phyloP scores from a whole-genome alignment of 2,113 vertebrate genomes.

The Gymnobelideus leadbeateri region DNA sequence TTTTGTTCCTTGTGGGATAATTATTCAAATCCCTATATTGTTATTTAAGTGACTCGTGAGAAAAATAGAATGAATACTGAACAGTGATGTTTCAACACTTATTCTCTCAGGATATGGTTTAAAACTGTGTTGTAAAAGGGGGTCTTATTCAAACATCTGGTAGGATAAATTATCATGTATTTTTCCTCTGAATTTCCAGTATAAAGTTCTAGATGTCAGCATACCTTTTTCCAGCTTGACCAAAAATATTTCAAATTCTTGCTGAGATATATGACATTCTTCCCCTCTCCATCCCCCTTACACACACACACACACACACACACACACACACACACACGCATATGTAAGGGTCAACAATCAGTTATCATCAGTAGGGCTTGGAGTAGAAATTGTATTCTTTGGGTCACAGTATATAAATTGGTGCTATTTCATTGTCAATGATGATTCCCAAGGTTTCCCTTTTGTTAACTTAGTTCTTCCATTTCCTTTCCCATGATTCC shows the following conservation, averaged over 20 bases:
- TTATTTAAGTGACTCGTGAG: constrained; percentile 12
- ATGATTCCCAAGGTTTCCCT: background rate
- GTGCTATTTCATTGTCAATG: background rate
- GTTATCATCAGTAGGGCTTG: background rate
- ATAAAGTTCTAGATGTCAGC: constrained; percentile 36
- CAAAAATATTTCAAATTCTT: constrained; percentile 39
- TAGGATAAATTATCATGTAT: constrained; percentile 15
- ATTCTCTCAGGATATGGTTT: constrained; percentile 50
- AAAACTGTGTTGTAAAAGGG: constrained; percentile 42
- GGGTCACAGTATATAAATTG: background rate
- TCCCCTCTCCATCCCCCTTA: constrained; percentile 12
- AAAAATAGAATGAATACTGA: constrained; percentile 41
- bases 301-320: background rate
- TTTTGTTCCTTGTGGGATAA: constrained; percentile 45
- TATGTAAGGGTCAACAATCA: constrained; percentile 10
- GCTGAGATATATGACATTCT: background rate
- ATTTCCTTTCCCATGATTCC: background rate
- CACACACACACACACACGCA: background rate
- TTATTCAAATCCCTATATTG: constrained; percentile 36
- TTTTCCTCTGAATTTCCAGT: constrained; percentile 35
- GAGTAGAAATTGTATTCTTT: background rate
- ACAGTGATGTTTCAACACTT: constrained; percentile 9
- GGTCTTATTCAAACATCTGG: background rate
- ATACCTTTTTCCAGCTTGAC: constrained; percentile 38
- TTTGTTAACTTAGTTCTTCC: background rate